phyloP scores from a whole-genome alignment of 64 coral and sea anemone genomes.

The Anthopleura sola region DNA sequence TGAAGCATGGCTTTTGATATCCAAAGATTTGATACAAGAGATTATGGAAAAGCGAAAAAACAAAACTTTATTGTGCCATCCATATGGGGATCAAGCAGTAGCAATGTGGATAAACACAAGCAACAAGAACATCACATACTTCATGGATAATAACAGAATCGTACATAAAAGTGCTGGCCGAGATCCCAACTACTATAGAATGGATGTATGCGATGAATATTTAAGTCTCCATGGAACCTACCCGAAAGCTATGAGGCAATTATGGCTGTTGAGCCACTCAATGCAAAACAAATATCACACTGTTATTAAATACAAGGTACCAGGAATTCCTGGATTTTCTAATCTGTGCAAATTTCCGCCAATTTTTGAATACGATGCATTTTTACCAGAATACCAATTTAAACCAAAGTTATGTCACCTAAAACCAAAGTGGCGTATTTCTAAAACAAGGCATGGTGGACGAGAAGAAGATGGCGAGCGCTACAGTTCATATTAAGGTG shows the following conservation, averaged over 20 bases:
- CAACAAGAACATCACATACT: slow-evolving; percentile 83
- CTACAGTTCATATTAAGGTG: slow-evolving; percentile 71
- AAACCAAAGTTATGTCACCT: slow-evolving; percentile 75
- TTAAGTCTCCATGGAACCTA: slow-evolving; percentile 90
- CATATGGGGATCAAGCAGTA: slow-evolving; percentile 90
- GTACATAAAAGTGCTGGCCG: slow-evolving; percentile 90
- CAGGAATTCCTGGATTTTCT: slow-evolving; percentile 52
- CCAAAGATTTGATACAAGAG: slow-evolving; percentile 67
- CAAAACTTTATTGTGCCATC: slow-evolving; percentile 62
- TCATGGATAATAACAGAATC: slow-evolving; percentile 91
- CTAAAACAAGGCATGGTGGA: slow-evolving; percentile 43
- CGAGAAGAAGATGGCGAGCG: slow-evolving; percentile 89
- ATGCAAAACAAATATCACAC: slow-evolving; percentile 23
- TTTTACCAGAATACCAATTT: slow-evolving; percentile 70
- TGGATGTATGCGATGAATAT: slow-evolving; percentile 60
- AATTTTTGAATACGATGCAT: slow-evolving; percentile 62
- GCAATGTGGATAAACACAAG: slow-evolving; percentile 84
- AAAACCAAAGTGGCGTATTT: slow-evolving; percentile 80
- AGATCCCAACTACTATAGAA: slow-evolving; percentile 51
- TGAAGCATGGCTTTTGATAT: slow-evolving; percentile 88
- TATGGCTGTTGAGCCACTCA: slow-evolving; percentile 63
- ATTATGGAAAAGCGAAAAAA: slow-evolving; percentile 68
- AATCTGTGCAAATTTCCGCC: slow-evolving; percentile 69
- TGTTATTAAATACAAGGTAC: slow-evolving; percentile 39
- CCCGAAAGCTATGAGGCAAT: slow-evolving; percentile 70